Conservation (phyloP, 2,113 vertebrate genomes). For the Bufo bufo region DNA sequence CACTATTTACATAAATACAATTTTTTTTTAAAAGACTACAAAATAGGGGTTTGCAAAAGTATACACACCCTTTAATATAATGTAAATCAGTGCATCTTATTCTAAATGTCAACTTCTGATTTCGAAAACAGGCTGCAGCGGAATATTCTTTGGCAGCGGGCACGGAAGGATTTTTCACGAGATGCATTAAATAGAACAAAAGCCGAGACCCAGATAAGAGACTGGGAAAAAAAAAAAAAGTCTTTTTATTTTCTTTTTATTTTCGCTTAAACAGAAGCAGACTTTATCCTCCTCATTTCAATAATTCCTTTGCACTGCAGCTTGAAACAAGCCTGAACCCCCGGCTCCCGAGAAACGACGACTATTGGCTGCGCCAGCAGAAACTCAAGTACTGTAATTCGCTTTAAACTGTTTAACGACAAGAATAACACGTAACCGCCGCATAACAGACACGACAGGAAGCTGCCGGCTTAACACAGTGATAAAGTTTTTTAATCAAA, state of each 20-base stretch:
- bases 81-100: not conserved
- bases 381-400: slow-evolving; percentile 39
- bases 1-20: too few relatives aligned
- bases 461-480: slow-evolving; percentile 22
- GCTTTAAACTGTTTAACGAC: slow-evolving; percentile 51
- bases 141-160: not conserved
- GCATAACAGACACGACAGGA: slow-evolving; percentile 16
- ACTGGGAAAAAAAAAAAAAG: not conserved
- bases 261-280: slow-evolving; percentile 18
- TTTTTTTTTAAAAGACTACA: too few relatives aligned
- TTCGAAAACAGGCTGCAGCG: not conserved
- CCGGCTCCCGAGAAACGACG: not conserved
- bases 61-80: not conserved
- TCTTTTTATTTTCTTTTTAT: not conserved
- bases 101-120: not conserved
- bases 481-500: slow-evolving; percentile 58
- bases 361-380: slow-evolving; percentile 16
- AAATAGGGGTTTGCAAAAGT: too few relatives aligned
- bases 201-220: slow-evolving; percentile 24
- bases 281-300: slow-evolving; percentile 27
- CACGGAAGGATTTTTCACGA: not conserved
- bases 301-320: slow-evolving; percentile 3
- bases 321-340: not conserved
- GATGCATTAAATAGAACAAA: not conserved
- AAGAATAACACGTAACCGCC: slow-evolving; percentile 31